These are phyloP conservation scores for Patiria pectinifera DNA, from an alignment of 53 echinoderm and acorn worm species.

Conservation along the genomic window DNA sequence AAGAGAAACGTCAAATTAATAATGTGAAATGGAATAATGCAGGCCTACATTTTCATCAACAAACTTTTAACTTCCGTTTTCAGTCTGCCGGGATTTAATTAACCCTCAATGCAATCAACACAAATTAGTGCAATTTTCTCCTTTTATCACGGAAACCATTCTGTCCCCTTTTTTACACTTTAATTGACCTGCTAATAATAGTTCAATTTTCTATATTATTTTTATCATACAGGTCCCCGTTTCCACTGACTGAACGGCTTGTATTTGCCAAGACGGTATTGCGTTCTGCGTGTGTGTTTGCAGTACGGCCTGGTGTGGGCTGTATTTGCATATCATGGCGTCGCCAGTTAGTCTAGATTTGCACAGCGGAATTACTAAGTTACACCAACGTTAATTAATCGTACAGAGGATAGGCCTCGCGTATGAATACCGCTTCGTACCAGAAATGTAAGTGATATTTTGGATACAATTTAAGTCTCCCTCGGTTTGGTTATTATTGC, in stretches of 20 bases:
- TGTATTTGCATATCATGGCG: slow-evolving; percentile 41
- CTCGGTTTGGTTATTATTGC: background rate
- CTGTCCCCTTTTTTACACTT: slow-evolving; percentile 5
- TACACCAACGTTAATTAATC: slow-evolving; percentile 51
- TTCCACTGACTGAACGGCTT: background rate
- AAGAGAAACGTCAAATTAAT: background rate
- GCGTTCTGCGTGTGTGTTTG: slow-evolving; percentile 46
- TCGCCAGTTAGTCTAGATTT: slow-evolving; percentile 53
- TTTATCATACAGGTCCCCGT: background rate
- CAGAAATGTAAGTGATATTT: slow-evolving; percentile 51
- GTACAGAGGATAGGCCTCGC: background rate
- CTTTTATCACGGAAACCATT: slow-evolving; percentile 8
- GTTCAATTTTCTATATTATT: slow-evolving; percentile 18
- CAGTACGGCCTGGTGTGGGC: slow-evolving; percentile 38
- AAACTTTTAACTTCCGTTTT: background rate
- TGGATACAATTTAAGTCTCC: background rate
- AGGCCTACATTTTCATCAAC: background rate
- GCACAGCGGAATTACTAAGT: slow-evolving; percentile 44
- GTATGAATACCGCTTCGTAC: background rate
- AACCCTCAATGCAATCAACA: background rate
- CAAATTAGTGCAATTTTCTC: background rate
- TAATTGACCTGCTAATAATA: slow-evolving; percentile 13
- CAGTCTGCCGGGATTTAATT: background rate
- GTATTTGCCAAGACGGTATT: slow-evolving; percentile 46
- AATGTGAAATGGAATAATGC: background rate